phyloP scores from a whole-genome alignment of 2,797 vertebrate species.

The Neopelma chrysocephalum region DNA sequence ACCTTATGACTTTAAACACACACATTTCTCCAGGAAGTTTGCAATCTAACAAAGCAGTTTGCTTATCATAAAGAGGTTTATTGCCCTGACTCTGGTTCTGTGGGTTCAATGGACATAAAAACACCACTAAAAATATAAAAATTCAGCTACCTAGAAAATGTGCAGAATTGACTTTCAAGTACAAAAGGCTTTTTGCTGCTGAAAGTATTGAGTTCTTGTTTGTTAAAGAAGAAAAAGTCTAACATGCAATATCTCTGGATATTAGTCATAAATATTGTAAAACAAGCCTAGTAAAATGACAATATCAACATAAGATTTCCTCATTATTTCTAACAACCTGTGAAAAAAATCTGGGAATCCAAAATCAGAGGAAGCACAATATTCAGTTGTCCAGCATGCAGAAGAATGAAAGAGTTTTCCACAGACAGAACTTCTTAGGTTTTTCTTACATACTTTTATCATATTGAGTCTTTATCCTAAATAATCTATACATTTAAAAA shows the following conservation, averaged over 20 bases:
- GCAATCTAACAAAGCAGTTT: background rate
- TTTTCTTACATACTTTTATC: background rate
- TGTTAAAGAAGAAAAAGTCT: background rate
- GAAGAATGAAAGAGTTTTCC: background rate
- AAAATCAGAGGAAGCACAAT: background rate
- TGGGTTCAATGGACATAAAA: background rate
- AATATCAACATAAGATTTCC: background rate
- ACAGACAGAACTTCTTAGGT: background rate
- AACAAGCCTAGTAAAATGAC: background rate
- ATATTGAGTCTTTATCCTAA: background rate
- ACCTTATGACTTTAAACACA: background rate
- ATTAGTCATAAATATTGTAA: background rate
- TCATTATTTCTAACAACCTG: background rate
- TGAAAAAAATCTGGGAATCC: background rate
- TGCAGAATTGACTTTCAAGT: background rate
- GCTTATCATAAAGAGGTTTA: background rate
- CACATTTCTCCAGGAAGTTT: background rate
- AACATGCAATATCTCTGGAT: background rate
- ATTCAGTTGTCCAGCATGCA: background rate
- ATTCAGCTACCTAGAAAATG: background rate
- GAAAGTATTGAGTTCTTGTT: background rate
- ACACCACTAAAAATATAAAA: background rate
- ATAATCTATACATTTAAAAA: background rate
- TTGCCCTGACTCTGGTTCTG: background rate
- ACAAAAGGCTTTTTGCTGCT: background rate